Evolutionary conservation across 2,797 vertebrate genomes (phyloP).

Genomic region (Aphelocoma californica): DNA sequence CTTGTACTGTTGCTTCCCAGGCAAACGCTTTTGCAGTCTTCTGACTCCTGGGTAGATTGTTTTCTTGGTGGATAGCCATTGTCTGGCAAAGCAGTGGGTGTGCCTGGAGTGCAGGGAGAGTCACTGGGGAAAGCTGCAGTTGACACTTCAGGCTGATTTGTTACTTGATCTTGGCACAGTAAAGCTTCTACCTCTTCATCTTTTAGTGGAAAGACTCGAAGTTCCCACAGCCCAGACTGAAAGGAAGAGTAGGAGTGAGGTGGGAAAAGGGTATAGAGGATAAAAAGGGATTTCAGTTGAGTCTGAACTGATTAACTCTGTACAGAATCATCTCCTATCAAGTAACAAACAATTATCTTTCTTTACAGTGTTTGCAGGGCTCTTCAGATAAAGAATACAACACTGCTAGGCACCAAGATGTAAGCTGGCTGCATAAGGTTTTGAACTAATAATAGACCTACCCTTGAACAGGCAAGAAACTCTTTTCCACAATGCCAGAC

Average conservation of each 20-base stretch:
- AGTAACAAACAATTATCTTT: neutral
- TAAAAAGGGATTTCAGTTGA: slow-evolving; percentile 33
- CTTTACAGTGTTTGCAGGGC: neutral
- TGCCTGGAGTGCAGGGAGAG: slow-evolving; percentile 15
- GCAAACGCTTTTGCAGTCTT: slow-evolving; percentile 48
- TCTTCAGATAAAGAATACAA: neutral
- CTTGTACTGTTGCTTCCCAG: slow-evolving; percentile 65
- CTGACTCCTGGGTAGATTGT: slow-evolving; percentile 49
- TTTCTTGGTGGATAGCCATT: slow-evolving; percentile 35
- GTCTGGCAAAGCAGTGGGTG: slow-evolving; percentile 29
- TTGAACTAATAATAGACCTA: neutral
- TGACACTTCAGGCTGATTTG: slow-evolving; percentile 49
- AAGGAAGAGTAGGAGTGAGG: slow-evolving; percentile 39
- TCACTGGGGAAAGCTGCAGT: slow-evolving; percentile 36
- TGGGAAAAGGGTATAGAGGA: neutral
- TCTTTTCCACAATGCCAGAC: neutral
- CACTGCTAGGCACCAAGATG: neutral
- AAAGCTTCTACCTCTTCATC: slow-evolving; percentile 74
- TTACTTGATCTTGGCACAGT: slow-evolving; percentile 61
- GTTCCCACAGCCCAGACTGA: slow-evolving; percentile 79
- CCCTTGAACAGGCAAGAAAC: neutral
- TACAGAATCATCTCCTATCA: slow-evolving; percentile 3
- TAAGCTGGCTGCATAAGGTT: neutral
- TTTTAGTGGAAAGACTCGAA: slow-evolving; percentile 78
- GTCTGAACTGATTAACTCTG: slow-evolving; percentile 7